Base-by-base conservation (phyloP, 1,140 invertebrate genomes). In the Trichoplusia ni region DNA sequence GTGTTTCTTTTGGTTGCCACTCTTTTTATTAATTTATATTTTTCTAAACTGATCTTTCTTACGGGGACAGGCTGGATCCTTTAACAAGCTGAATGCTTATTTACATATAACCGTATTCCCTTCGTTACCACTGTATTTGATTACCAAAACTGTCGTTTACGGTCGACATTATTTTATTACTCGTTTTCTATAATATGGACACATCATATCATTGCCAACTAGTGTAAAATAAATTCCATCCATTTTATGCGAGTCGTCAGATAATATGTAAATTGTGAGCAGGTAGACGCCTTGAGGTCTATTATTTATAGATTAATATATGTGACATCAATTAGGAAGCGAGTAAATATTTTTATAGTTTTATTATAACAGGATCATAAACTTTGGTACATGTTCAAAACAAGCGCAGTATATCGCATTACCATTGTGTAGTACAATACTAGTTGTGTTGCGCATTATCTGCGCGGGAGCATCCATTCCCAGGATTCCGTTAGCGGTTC, bases 401-500 rank as follows among this genome's bases (percentile, higher is more conserved):
- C 29, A 58, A 29, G 68, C 59, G 51, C 49, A 72, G 58, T 33
- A 67, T 81, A 86, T 86, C 83, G 59, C 58, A 60, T 86, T 85
- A 82, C 84, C 51, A 83, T 86, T 83, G 74, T 86, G 33, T 46
- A 33, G 21, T 27, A 35, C 35, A 54, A 59, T 46, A 66, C 54
- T 27, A 29, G 18, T 42, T 25, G 56, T 44, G 62, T 25, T 64
- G 65, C 40, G 60, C 67, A 72, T 75, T 83, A 79, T 79, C 71
- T 79, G 69, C 67, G 72, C 67, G 67, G 67, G 71, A 70, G 75
- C 73, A 77, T 75, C 61, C 67, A 73, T 77, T 82, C 84, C 73
- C 83, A 82, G 79, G 83, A 80, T 80, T 82, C 80, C 79, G 84
- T 85, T 84, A 80, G 79, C 64, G 62, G 71, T 89, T 86, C 84